Percentiles rank a stretch among this genome's conserved stretches.
These are phyloP conservation scores for Kobus ellipsiprymnus DNA, from an alignment of 2,113 vertebrate species.

Conservation along the genomic window DNA sequence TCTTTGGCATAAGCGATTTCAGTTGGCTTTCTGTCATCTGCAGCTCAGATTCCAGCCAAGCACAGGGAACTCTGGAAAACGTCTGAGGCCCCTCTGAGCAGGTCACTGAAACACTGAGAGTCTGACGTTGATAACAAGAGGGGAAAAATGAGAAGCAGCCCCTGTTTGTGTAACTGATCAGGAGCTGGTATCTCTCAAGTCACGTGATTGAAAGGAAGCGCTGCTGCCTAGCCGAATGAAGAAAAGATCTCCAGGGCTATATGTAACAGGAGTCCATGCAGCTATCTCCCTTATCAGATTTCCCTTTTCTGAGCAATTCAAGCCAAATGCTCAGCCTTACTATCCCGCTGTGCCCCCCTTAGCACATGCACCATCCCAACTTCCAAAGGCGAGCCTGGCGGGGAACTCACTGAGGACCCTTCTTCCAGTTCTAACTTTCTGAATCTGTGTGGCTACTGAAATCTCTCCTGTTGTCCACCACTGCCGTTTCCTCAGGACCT, in stretches of 20 bases:
- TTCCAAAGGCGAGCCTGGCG: rapidly evolving
- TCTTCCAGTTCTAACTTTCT: background rate
- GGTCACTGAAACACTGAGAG: background rate
- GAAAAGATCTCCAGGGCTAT: background rate
- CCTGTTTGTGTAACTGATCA: background rate
- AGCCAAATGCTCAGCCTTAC: background rate
- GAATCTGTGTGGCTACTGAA: background rate
- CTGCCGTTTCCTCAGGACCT: background rate
- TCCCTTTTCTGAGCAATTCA: slow-evolving; percentile 4
- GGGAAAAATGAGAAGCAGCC: background rate
- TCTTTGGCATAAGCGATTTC: background rate
- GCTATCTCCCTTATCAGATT: background rate
- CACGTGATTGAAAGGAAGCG: background rate
- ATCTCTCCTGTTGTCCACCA: background rate
- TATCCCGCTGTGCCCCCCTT: background rate
- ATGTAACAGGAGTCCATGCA: background rate
- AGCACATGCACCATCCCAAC: background rate
- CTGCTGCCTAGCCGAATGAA: background rate
- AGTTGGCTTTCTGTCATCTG: background rate
- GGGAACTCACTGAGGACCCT: background rate
- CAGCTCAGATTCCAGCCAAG: background rate
- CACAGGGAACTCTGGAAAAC: background rate
- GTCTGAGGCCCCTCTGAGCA: background rate
- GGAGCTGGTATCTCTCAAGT: background rate
- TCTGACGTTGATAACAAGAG: background rate